These are phyloP conservation scores for Baronia brevicornis DNA, from an alignment of 2,888 invertebrate species.

Conservation along the genomic window DNA sequence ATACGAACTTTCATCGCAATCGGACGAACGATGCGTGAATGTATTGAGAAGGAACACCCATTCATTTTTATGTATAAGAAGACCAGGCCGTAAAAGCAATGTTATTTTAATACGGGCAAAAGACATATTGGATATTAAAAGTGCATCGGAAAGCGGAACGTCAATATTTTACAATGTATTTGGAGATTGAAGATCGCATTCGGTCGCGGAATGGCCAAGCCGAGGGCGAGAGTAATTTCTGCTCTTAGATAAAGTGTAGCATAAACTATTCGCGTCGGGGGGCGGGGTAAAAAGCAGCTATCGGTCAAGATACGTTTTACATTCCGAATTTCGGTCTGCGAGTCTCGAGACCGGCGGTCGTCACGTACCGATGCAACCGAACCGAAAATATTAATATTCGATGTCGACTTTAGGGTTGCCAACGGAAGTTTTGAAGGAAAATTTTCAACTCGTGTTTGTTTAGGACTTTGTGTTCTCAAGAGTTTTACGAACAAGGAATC, in stretches of 20 bases:
- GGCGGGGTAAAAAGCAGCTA: slow-evolving; percentile 13
- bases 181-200: slow-evolving; percentile 6
- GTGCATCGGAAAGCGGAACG: neutral
- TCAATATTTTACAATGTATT: slow-evolving; percentile 9
- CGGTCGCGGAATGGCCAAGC: slow-evolving; percentile 2
- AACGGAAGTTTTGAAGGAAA: slow-evolving; percentile 24
- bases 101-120: too few species aligned
- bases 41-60: too few species aligned
- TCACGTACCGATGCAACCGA: slow-evolving; percentile 19
- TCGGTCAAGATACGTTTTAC: slow-evolving; percentile 33
- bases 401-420: slow-evolving; percentile 23
- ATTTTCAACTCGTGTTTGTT: slow-evolving; percentile 14
- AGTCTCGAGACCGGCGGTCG: slow-evolving; percentile 20
- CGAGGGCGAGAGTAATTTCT: slow-evolving; percentile 7
- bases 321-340: slow-evolving; percentile 18
- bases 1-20: too few species aligned
- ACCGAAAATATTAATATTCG: slow-evolving; percentile 46
- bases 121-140: slow-evolving; percentile 5
- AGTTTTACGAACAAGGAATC: slow-evolving; percentile 5
- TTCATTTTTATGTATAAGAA: too few species aligned
- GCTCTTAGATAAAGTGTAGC: slow-evolving; percentile 15
- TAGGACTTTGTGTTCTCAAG: slow-evolving; percentile 14
- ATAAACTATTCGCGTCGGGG: slow-evolving; percentile 14
- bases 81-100: too few species aligned
- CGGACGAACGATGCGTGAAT: too few species aligned